Percentiles rank a stretch among this genome's conserved stretches.
phyloP scores from a whole-genome alignment of 2,113 vertebrate genomes.

The Dicerorhinus sumatrensis region DNA sequence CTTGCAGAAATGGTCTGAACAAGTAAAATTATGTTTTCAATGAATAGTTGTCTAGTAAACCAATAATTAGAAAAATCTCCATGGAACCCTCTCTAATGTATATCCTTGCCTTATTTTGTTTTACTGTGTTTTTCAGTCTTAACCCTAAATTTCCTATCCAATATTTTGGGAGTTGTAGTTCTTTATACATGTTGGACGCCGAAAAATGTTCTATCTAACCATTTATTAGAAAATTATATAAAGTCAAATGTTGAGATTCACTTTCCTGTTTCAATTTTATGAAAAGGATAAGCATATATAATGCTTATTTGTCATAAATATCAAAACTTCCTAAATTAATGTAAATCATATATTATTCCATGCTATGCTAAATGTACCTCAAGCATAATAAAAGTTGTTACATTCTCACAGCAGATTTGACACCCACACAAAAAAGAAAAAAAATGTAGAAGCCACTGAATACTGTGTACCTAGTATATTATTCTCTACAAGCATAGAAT shows the following conservation, averaged over 20 bases:
- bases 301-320: constrained; percentile 60
- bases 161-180: background rate
- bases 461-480: constrained; percentile 30
- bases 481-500: constrained; percentile 43
- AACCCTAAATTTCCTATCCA: background rate
- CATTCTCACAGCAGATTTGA: constrained; percentile 63
- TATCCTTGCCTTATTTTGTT: background rate
- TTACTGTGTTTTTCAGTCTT: background rate
- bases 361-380: constrained; percentile 34
- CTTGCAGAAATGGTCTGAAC: background rate
- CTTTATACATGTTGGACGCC: background rate
- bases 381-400: constrained; percentile 57
- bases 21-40: background rate
- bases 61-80: background rate
- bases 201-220: background rate
- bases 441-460: constrained; percentile 7
- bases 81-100: background rate
- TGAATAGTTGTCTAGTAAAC: background rate
- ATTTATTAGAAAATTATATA: constrained; percentile 42
- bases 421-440: constrained; percentile 56
- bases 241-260: background rate
- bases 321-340: constrained; percentile 59
- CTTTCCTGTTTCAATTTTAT: constrained; percentile 54
- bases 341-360: constrained; percentile 8
- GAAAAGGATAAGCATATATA: constrained; percentile 49